These are phyloP conservation scores for Perognathus longimembris DNA, from an alignment of 2,113 vertebrate genomes.

Conservation along the genomic window DNA sequence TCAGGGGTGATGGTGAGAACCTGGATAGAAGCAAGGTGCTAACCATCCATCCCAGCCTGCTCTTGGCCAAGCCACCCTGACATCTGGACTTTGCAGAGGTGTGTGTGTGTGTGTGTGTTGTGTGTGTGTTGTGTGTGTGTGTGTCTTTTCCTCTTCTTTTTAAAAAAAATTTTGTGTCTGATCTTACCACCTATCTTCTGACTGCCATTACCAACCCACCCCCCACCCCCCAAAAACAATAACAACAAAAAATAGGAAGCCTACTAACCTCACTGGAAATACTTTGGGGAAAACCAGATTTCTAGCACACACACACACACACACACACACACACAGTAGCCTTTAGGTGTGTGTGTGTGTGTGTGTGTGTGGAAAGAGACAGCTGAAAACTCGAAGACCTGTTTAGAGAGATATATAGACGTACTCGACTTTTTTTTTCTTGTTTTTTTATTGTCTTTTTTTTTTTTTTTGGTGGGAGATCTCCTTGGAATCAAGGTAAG, in stretches of 20 bases:
- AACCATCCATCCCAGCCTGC: constrained; percentile 68
- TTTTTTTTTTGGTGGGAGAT: constrained; percentile 73
- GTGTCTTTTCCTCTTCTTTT: no score
- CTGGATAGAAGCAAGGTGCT: constrained; percentile 52
- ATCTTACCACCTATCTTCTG: not conserved
- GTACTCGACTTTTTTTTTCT: no score
- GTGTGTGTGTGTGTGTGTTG: not conserved
- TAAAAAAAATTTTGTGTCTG: no score
- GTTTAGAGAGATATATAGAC: constrained; percentile 72
- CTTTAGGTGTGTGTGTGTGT: constrained; percentile 70
- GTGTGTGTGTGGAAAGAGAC: constrained; percentile 71
- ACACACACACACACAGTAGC: constrained; percentile 53
- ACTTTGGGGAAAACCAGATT: constrained; percentile 75
- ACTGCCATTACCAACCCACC: constrained; percentile 73
- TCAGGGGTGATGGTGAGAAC: constrained; percentile 69
- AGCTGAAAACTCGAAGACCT: constrained; percentile 85
- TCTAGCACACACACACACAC: constrained; percentile 32
- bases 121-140: no score
- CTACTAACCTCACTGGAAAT: constrained; percentile 49
- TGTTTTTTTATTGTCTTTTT: no score
- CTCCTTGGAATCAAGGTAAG: constrained; percentile 90
- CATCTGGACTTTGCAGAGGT: constrained; percentile 82
- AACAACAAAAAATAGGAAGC: constrained; percentile 66
- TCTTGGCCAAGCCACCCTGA: constrained; percentile 66
- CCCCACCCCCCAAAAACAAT: constrained; percentile 68